These are phyloP conservation scores for Menura novaehollandiae DNA, from an alignment of 2,113 vertebrate genomes.

Conservation along the genomic window DNA sequence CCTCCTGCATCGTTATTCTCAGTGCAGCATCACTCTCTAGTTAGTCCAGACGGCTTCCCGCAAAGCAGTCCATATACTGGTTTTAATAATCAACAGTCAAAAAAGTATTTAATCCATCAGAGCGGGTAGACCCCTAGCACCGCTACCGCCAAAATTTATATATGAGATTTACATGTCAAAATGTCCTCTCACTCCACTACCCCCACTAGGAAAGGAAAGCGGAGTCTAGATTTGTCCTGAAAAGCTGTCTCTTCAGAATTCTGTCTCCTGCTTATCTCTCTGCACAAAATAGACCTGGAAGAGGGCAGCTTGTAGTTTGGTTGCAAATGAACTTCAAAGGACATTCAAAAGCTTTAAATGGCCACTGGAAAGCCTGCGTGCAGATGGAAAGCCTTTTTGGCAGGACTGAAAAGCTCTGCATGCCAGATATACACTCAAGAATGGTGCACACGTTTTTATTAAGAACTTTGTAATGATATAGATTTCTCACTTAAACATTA, in stretches of 20 bases:
- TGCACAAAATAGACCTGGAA: conserved; percentile 27
- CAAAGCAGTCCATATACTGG: not conserved
- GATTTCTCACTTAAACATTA: conserved; percentile 58
- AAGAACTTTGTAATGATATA: conserved; percentile 30
- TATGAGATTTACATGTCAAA: not conserved
- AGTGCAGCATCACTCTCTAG: not conserved
- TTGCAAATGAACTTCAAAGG: conserved; percentile 5
- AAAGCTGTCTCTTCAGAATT: conserved; percentile 9
- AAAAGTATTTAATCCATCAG: not conserved
- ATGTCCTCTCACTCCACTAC: not conserved
- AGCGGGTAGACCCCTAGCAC: not conserved
- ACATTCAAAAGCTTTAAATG: not conserved
- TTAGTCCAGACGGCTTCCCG: not conserved
- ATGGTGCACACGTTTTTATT: conserved; percentile 16
- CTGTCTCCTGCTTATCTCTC: conserved; percentile 34
- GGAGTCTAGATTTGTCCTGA: not conserved
- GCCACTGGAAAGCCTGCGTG: not conserved
- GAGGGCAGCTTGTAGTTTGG: conserved; percentile 4
- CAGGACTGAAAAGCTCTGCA: conserved; percentile 39
- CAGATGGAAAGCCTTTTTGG: not conserved
- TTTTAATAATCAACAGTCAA: not conserved
- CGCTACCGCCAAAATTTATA: not conserved
- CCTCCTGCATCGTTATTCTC: not conserved
- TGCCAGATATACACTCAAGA: conserved; percentile 6
- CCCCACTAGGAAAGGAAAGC: not conserved